Percentiles rank a stretch among this genome's conserved stretches.
These are phyloP conservation scores for Morus bassanus DNA, from an alignment of 2,797 vertebrate genomes.

Conservation along the genomic window DNA sequence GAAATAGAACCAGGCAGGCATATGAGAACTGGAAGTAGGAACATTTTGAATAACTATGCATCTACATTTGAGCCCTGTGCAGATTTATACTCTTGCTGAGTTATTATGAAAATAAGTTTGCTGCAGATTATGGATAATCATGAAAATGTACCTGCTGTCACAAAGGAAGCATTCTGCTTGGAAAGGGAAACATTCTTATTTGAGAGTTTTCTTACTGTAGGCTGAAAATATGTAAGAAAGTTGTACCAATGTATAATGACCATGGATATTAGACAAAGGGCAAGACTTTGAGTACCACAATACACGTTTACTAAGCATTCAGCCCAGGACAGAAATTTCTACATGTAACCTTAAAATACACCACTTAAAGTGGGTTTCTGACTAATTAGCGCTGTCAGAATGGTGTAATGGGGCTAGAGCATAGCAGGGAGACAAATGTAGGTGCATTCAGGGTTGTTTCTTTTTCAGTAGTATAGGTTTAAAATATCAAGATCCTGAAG, in stretches of 20 bases:
- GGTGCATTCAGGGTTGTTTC: neutral
- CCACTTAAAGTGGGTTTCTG: neutral
- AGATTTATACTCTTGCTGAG: neutral
- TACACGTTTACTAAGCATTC: neutral
- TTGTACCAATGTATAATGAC: neutral
- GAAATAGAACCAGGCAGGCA: neutral
- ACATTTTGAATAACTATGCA: neutral
- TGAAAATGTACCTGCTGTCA: neutral
- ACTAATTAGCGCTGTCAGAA: neutral
- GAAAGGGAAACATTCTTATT: neutral
- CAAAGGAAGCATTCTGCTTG: neutral
- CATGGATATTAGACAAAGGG: neutral
- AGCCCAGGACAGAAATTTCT: neutral
- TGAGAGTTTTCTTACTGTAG: neutral
- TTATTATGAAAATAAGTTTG: conserved; percentile 13
- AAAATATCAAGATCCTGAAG: neutral
- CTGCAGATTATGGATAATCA: neutral
- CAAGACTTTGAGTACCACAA: neutral
- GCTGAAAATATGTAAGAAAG: neutral
- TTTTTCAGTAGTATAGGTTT: neutral
- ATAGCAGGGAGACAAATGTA: neutral
- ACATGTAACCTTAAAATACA: neutral
- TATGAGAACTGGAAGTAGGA: neutral
- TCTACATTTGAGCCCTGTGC: neutral
- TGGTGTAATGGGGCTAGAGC: neutral